These are phyloP conservation scores for Lucifuga dentata DNA, from an alignment of 2,113 vertebrate species.

Conservation along the genomic window DNA sequence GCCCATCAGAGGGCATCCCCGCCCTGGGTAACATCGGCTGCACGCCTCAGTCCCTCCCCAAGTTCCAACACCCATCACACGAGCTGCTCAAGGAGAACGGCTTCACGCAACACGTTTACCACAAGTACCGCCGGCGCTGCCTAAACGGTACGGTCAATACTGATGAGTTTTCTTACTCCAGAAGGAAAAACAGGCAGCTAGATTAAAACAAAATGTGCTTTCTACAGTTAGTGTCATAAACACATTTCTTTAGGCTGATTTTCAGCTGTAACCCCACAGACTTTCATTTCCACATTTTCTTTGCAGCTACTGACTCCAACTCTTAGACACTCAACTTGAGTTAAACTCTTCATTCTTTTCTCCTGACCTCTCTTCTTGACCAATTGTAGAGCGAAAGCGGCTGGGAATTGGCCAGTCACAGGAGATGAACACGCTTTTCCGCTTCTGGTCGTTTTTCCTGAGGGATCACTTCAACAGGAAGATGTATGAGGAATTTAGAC, in stretches of 20 bases:
- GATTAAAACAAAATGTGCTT: too few species aligned
- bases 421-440: conserved; percentile 99
- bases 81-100: conserved; percentile 99
- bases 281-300: too few species aligned
- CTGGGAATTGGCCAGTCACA: conserved; percentile 98
- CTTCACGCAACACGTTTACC: conserved; percentile 99
- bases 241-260: too few species aligned
- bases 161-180: too few species aligned
- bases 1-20: conserved; percentile 93
- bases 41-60: conserved; percentile 97
- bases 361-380: background rate
- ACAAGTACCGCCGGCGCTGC: conserved; percentile 99
- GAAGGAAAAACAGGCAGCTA: too few species aligned
- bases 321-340: too few species aligned
- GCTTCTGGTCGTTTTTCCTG: conserved; percentile 99
- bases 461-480: conserved; percentile 99
- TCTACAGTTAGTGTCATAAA: too few species aligned
- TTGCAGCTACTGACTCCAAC: too few species aligned
- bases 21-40: conserved; percentile 91
- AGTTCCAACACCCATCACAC: conserved; percentile 98
- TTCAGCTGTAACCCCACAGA: too few species aligned
- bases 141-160: conserved; percentile 88
- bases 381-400: conserved; percentile 90
- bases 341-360: too few species aligned
- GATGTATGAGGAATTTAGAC: conserved; percentile 98